These are phyloP conservation scores for Sphaerodactylus townsendi DNA, from an alignment of 2,113 vertebrate species.

Conservation along the genomic window DNA sequence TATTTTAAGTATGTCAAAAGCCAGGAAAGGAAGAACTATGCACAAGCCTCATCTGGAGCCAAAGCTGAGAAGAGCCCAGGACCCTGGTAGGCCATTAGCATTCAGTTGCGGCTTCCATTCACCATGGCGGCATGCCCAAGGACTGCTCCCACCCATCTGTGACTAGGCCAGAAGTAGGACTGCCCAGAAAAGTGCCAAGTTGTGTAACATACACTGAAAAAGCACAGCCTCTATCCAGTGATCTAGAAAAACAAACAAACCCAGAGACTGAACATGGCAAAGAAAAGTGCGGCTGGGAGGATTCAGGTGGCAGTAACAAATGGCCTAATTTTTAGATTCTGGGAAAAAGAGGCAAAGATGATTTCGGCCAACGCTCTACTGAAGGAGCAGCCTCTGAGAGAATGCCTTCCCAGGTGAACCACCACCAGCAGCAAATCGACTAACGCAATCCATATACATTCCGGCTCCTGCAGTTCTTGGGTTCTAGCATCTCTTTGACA, in stretches of 20 bases:
- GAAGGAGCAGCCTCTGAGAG: background rate
- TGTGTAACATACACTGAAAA: background rate
- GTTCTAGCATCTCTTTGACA: background rate
- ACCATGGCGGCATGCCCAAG: background rate
- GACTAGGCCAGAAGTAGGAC: background rate
- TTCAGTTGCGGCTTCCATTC: too few species aligned
- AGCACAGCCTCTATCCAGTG: background rate
- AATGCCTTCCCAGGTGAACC: background rate
- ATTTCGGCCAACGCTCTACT: background rate
- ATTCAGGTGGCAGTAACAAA: background rate
- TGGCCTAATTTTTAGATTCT: background rate
- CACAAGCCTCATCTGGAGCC: too few species aligned
- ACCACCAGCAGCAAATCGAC: background rate
- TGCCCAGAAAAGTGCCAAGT: background rate
- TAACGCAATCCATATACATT: background rate
- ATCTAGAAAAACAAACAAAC: background rate
- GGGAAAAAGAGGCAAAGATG: background rate
- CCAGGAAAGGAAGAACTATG: background rate
- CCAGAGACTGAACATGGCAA: background rate
- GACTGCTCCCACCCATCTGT: background rate
- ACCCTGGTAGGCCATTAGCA: background rate
- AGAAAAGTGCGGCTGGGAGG: background rate
- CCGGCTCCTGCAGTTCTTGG: background rate
- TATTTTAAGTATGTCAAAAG: background rate
- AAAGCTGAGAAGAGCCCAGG: too few species aligned